Evolutionary conservation across 2,797 vertebrate species (phyloP), one percentile per base, ranked within the genome.

Genomic region (Liasis olivaceus): DNA sequence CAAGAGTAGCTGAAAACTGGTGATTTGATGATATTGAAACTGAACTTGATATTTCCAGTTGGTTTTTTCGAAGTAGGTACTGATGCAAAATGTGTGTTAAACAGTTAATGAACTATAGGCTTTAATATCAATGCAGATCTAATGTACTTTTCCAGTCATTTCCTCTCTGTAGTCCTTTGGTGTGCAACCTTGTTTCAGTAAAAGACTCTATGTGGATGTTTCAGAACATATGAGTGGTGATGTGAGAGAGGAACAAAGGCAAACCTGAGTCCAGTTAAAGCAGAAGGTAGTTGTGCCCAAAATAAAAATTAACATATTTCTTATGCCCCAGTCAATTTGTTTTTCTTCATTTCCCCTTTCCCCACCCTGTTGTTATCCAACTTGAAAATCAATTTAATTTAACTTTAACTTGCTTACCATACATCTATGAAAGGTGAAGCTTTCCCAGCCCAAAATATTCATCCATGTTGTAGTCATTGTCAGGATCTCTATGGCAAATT

Each of bases 31-130:
- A 51, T 93, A 3, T 58, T 90, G 88, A 31, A 95, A 87, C 88
- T 86, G 94, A 93, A 92, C 95, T 94, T 97, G 90, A 84, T 3
- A 20, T 92, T 94, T 91, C 92, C 96, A 86, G 86, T 94, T 93
- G 94, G 88, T 93, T 81, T 28, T 94, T 96, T 95, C 93, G 93
- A 93, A 93, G 89, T 95, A 97, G 92, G 93, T 91, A 90, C 94
- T 85, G 85, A 95, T 95, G 94, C 94, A 91, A 96, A 92, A 91
- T 91, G 90, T 95, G 95, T 51, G 0, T 95, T 95, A 66, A 93
- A 92, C 93, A 96, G 93, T 94, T 90, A 94, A 91, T 92, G 94
- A 90, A 91, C 94, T 93, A 95, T 95, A 92, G 94, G 95, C 93
- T 84, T 90, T 77, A 91, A 96, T 9, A 88, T 93, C 92, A 93